phyloP scores from a whole-genome alignment of 2,888 invertebrate species.

The Morpho helenor region DNA sequence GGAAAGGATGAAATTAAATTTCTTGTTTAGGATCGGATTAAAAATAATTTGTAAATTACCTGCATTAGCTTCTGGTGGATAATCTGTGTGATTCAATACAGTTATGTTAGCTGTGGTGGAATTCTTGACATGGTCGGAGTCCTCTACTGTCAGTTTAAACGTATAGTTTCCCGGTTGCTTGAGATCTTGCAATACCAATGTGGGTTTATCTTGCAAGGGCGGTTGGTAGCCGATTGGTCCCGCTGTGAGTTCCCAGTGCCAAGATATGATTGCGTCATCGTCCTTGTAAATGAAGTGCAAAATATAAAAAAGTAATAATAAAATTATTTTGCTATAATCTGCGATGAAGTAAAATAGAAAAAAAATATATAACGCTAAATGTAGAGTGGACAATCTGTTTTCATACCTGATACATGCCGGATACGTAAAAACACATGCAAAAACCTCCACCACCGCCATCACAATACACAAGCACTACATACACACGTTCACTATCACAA shows the following conservation, averaged over 20 bases:
- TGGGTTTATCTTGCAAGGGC: slow-evolving; percentile 87
- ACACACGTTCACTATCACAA: too few species aligned
- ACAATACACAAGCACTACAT: too few species aligned
- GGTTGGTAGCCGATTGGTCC: slow-evolving; percentile 94
- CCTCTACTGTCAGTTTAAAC: slow-evolving; percentile 94
- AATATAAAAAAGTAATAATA: too few species aligned
- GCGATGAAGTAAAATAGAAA: too few species aligned
- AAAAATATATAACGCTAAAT: too few species aligned
- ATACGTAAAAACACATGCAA: too few species aligned
- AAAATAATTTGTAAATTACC: slow-evolving; percentile 51
- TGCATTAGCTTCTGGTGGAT: slow-evolving; percentile 97
- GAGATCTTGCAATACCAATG: slow-evolving; percentile 90
- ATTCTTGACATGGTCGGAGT: slow-evolving; percentile 92
- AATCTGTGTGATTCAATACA: slow-evolving; percentile 94
- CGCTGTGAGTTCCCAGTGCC: slow-evolving; percentile 95
- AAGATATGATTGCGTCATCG: slow-evolving; percentile 91
- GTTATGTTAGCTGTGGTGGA: slow-evolving; percentile 93
- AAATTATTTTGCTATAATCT: too few species aligned
- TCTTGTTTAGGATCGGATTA: neutral
- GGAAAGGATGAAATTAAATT: too few species aligned
- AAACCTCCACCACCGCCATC: too few species aligned
- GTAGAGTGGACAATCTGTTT: too few species aligned
- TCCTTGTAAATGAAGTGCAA: slow-evolving; percentile 55
- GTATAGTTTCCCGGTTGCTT: slow-evolving; percentile 93
- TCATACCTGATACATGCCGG: too few species aligned